phyloP scores from a whole-genome alignment of 2,797 vertebrate genomes.

The Macropus fuliginosus region DNA sequence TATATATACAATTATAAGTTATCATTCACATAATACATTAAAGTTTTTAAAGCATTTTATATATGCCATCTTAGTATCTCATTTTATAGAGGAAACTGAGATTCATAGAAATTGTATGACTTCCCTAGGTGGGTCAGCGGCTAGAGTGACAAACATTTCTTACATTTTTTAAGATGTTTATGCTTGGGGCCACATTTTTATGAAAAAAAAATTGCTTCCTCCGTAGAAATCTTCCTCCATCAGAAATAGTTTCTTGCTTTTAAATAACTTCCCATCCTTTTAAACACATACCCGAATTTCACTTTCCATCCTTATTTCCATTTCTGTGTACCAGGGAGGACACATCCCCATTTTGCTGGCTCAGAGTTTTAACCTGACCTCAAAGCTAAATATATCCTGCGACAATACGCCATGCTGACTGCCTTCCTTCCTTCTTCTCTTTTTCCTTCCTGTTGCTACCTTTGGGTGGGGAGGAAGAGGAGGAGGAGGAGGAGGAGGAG shows the following conservation, averaged over 20 bases:
- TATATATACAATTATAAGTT: background rate
- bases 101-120: background rate
- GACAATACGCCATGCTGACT: background rate
- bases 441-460: background rate
- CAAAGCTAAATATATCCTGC: background rate
- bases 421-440: background rate
- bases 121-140: background rate
- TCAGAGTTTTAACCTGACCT: background rate
- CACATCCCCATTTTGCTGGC: background rate
- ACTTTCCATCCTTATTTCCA: background rate
- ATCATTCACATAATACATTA: background rate
- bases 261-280: conserved; percentile 35
- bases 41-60: background rate
- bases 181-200: conserved; percentile 8
- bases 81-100: background rate
- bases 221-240: conserved; percentile 26
- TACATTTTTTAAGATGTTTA: conserved; percentile 42
- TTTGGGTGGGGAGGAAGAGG: conserved; percentile 57
- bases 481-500: conserved; percentile 7
- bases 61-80: background rate
- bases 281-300: conserved; percentile 12
- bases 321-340: background rate
- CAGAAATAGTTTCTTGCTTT: conserved; percentile 39
- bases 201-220: conserved; percentile 44
- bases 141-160: background rate